These are phyloP conservation scores for Phrynocephalus vlangalii DNA, from an alignment of 2,797 vertebrate genomes.

Conservation along the genomic window DNA sequence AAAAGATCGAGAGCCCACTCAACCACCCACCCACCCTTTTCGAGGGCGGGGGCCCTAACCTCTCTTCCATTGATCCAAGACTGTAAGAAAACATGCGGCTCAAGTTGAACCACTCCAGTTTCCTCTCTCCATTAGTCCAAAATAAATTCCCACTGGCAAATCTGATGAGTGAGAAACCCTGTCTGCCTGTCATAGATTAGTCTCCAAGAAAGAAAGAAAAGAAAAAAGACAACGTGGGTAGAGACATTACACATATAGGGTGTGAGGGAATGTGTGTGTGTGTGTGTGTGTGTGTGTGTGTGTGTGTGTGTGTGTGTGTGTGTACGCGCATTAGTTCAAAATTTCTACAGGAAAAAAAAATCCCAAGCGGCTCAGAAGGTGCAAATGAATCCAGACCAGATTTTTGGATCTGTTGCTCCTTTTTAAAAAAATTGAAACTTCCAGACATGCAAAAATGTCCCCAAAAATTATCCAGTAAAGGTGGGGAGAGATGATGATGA, in stretches of 20 bases:
- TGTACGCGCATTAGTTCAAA: background rate
- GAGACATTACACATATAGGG: background rate
- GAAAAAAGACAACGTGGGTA: background rate
- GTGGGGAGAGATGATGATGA: no score
- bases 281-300: background rate
- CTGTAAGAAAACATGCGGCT: slow-evolving; percentile 42
- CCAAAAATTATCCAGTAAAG: no score
- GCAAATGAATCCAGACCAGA: no score
- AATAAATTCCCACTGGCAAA: slow-evolving; percentile 58
- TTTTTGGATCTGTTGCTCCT: no score
- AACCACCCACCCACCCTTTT: background rate
- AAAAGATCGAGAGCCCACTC: background rate
- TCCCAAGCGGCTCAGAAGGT: no score
- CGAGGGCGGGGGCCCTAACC: background rate
- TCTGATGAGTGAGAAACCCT: slow-evolving; percentile 57
- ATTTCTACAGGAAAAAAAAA: no score
- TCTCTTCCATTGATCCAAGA: slow-evolving; percentile 17
- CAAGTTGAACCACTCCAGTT: slow-evolving; percentile 45
- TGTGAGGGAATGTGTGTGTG: background rate
- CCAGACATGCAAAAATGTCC: no score
- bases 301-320: no score
- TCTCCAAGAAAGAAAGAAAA: background rate
- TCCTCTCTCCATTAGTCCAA: slow-evolving; percentile 44
- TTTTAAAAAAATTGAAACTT: no score
- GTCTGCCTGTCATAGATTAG: slow-evolving; percentile 44